A percentile compares a stretch with the other conserved stretches of the same genome.
These are phyloP conservation scores for Otolemur crassicaudatus DNA, from an alignment of 2,797 vertebrate genomes.

Conservation along the genomic window DNA sequence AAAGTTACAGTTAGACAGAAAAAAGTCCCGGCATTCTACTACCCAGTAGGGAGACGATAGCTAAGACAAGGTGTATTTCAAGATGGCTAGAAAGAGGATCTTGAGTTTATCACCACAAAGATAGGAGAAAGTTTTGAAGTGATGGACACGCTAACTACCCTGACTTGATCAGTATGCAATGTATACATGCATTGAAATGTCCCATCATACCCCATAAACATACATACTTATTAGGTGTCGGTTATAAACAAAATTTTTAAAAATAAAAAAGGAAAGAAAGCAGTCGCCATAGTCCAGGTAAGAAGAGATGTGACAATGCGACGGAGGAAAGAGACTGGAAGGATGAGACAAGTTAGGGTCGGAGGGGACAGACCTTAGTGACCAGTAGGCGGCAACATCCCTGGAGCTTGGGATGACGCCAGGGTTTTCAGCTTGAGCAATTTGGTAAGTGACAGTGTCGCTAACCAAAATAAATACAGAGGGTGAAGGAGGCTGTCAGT, in stretches of 20 bases:
- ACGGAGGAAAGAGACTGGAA: not conserved
- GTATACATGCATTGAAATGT: not conserved
- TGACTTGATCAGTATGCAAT: not conserved
- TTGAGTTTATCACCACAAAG: not conserved
- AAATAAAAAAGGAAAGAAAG: not conserved
- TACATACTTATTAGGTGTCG: not conserved
- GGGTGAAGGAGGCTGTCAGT: not conserved
- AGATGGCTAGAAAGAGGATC: not conserved
- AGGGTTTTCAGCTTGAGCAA: not conserved
- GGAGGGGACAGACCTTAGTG: not conserved
- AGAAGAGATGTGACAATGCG: not conserved
- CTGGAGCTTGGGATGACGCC: not conserved
- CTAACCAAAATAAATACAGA: not conserved
- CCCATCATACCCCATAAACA: not conserved
- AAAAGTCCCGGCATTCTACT: not conserved
- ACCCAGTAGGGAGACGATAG: not conserved
- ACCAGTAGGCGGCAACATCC: not conserved
- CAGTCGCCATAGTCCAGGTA: accelerated
- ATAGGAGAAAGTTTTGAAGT: not conserved
- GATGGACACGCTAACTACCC: not conserved
- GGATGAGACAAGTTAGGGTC: not conserved
- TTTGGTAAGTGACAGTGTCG: not conserved
- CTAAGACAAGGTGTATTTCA: not conserved
- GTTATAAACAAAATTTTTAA: not conserved
- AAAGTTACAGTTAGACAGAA: not conserved